Base-by-base conservation (phyloP, 2,888 invertebrate genomes). In the Brachyopa scutellaris region DNA sequence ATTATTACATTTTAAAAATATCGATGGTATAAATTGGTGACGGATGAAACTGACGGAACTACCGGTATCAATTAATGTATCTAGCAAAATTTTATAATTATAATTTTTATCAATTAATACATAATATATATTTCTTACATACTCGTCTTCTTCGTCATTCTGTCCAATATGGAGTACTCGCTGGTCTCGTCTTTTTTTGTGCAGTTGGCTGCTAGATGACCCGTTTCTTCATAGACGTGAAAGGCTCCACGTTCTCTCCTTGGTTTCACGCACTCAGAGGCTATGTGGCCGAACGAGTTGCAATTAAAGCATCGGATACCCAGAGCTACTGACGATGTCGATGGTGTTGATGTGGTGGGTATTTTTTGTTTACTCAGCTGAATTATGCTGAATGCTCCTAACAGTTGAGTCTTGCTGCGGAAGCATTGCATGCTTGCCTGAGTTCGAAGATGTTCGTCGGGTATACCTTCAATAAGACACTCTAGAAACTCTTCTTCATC, bases 251-350 rank as follows among this genome's bases (percentile, higher is more conserved):
- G 9, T 33, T 55, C 11, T n/a, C 33, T 42, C n/a, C 38, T 45
- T 6, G 45, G 1, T 8, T 45, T 33, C 1, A 1, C 9, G 19
- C 61, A 61, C 2, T 61, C 45, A 8, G 26, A n/a, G 4, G 55
- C 47, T 1, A 47, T 8, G 2, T 69, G 69, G 13, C 69, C 69
- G 11, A 57, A 6, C 4, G 57, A 31, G 3, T 69, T 69, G 9
- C 57, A 66, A 15, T 53, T 66, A 19, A 29, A 66, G 42, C 66
- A 66, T 31, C 53, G 42, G n/a, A 19, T 31, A n/a, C n/a, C n/a
- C n/a, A n/a, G n/a, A n/a, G n/a, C n/a, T 8, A 21, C 6, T 26
- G 4, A 5, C 6, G 26, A 26, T 26, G 21, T 2, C 7, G 2
- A 13, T 5, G 17, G 5, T n/a, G 19, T 40, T 40, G 19, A 3